phyloP scores from a whole-genome alignment of 1,140 invertebrate genomes.

The Drosophila ohnishii region DNA sequence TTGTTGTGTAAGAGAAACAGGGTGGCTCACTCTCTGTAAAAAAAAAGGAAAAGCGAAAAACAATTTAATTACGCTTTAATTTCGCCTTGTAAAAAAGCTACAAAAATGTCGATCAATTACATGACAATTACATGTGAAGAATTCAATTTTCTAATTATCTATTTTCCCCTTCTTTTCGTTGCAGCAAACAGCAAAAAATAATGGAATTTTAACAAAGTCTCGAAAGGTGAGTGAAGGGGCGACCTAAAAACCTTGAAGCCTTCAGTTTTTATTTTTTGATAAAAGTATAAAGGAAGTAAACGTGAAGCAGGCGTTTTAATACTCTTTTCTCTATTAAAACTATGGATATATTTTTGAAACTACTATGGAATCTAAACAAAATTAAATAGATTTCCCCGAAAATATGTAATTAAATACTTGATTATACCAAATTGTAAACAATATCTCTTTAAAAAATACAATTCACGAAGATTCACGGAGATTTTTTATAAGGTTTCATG shows the following conservation, averaged over 20 bases:
- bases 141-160: slow-evolving; percentile 19
- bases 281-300: not conserved
- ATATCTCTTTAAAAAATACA: not conserved
- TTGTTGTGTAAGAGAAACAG: slow-evolving; percentile 67
- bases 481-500: not conserved
- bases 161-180: slow-evolving; percentile 50
- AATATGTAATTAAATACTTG: not conserved
- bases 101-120: slow-evolving; percentile 15
- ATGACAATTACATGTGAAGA: slow-evolving; percentile 1
- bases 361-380: not conserved
- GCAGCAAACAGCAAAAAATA: slow-evolving; percentile 68
- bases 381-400: not conserved
- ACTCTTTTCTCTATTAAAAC: not conserved
- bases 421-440: not conserved
- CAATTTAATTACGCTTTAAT: slow-evolving; percentile 30
- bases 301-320: not conserved
- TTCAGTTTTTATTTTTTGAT: not conserved
- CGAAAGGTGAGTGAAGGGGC: slow-evolving; percentile 60
- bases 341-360: not conserved
- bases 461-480: not conserved
- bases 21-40: slow-evolving; percentile 38
- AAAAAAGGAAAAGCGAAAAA: slow-evolving; percentile 3
- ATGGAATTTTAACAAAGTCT: slow-evolving; percentile 75
- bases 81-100: slow-evolving; percentile 18
- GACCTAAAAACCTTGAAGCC: slow-evolving; percentile 41